phyloP scores from a whole-genome alignment of 2,888 invertebrate species.

The Acronicta aceris region DNA sequence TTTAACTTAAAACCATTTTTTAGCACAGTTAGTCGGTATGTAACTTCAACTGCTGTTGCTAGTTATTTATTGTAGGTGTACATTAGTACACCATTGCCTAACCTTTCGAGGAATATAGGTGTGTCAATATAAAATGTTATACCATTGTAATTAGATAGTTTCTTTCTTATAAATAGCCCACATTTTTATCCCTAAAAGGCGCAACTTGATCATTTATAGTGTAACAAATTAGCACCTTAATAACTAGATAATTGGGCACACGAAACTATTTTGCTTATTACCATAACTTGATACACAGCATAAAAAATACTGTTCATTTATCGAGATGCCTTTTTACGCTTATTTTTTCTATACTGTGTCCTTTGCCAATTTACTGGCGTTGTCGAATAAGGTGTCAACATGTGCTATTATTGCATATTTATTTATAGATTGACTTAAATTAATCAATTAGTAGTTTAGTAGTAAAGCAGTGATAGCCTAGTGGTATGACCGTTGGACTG shows the following conservation, averaged over 20 bases:
- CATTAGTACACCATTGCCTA: no score
- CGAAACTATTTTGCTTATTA: constrained; percentile 18
- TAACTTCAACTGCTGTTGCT: no score
- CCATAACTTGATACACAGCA: constrained; percentile 17
- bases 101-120: no score
- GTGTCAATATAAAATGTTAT: no score
- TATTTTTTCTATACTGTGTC: not conserved
- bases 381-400: constrained; percentile 12
- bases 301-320: constrained; percentile 6
- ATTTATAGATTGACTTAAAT: constrained; percentile 9
- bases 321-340: not conserved
- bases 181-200: constrained; percentile 24
- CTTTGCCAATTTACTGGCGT: constrained; percentile 10
- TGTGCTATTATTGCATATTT: constrained; percentile 9
- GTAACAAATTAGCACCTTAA: constrained; percentile 25
- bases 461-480: no score
- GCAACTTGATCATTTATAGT: constrained; percentile 26
- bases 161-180: constrained; percentile 14
- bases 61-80: no score
- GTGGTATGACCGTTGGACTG: no score
- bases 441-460: not conserved
- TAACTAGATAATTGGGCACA: constrained; percentile 30
- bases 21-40: no score
- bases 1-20: no score
- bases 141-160: constrained; percentile 7